Evolutionary conservation across 2,888 invertebrate species (phyloP).

Genomic region (Ferrisia virgata): DNA sequence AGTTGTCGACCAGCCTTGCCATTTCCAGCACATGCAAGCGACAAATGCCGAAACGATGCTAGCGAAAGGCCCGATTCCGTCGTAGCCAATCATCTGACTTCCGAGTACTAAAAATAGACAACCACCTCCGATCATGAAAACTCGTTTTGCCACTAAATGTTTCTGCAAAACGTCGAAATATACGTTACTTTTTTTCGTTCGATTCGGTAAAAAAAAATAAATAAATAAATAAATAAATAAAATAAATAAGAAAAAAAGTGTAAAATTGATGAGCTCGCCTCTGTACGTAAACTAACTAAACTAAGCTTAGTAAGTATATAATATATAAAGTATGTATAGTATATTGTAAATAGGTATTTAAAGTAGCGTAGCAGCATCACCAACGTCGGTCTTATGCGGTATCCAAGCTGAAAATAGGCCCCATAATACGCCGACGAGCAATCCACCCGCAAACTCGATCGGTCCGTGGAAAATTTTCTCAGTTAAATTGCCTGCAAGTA

Average conservation of each 20-base stretch:
- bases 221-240: no score
- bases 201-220: neutral
- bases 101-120: conserved; percentile 66
- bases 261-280: conserved; percentile 52
- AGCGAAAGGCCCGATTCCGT: conserved; percentile 65
- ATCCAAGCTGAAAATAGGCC: conserved; percentile 62
- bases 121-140: conserved; percentile 59
- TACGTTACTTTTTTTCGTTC: no score
- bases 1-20: conserved; percentile 47
- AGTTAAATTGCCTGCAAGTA: conserved; percentile 55
- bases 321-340: no score
- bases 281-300: no score
- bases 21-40: conserved; percentile 59
- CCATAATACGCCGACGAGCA: conserved; percentile 60
- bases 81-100: conserved; percentile 60
- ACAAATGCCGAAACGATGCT: conserved; percentile 60
- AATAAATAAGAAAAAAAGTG: neutral
- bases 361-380: no score
- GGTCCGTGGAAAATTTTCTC: conserved; percentile 60
- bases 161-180: conserved; percentile 51
- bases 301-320: no score
- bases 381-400: conserved; percentile 56
- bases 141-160: conserved; percentile 52
- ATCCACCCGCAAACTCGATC: conserved; percentile 61
- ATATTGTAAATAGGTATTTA: no score